These are phyloP conservation scores for Tuberolachnus salignus DNA, from an alignment of 2,888 invertebrate species.

Conservation along the genomic window DNA sequence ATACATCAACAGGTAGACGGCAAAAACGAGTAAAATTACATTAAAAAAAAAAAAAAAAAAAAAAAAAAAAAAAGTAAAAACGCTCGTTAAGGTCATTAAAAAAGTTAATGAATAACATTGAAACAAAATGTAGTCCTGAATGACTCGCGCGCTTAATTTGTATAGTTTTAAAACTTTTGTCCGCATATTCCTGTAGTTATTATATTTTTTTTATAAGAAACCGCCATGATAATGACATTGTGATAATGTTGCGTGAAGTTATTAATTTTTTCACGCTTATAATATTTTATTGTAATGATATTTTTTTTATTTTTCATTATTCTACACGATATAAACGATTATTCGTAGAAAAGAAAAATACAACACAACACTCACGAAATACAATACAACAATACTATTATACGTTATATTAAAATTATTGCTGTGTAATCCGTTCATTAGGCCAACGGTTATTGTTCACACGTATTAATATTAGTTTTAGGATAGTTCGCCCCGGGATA, in stretches of 20 bases:
- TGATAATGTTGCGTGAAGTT: slow-evolving; percentile 10
- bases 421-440: slow-evolving; percentile 33
- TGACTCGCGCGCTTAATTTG: background rate
- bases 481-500: slow-evolving; percentile 20
- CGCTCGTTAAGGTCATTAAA: background rate
- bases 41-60: background rate
- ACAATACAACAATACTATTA: slow-evolving; percentile 21
- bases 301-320: background rate
- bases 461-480: slow-evolving; percentile 5
- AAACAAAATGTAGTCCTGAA: background rate
- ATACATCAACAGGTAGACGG: slow-evolving; percentile 5
- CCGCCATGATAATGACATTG: background rate
- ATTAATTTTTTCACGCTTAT: background rate
- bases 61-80: background rate
- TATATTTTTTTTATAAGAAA: background rate
- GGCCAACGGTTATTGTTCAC: background rate
- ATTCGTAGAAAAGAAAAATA: slow-evolving; percentile 4
- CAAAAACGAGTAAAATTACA: background rate
- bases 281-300: too few species aligned
- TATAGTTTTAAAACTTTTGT: slow-evolving; percentile 8
- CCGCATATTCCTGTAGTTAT: background rate
- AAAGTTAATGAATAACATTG: background rate
- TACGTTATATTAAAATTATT: slow-evolving; percentile 11
- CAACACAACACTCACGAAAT: slow-evolving; percentile 7
- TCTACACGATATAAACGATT: background rate